Evolutionary conservation across 2,888 invertebrate genomes (phyloP).

Genomic region (Melolontha melolontha): DNA sequence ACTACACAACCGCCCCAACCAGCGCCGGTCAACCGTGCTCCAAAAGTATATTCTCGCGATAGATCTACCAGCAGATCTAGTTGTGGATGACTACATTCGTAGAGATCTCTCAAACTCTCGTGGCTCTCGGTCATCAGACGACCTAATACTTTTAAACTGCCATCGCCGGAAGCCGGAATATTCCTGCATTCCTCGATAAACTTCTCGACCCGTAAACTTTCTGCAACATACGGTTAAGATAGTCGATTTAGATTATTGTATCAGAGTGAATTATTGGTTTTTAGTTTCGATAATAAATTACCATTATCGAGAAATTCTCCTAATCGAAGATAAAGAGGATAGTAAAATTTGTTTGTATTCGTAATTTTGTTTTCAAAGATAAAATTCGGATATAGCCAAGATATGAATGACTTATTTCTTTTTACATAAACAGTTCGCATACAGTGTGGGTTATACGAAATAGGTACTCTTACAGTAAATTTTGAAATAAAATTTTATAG

Average conservation of each 20-base stretch:
- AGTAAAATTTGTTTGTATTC: neutral
- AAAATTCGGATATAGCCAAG: no score
- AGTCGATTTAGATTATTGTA: no score
- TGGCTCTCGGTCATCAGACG: slow-evolving; percentile 91
- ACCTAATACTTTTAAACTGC: slow-evolving; percentile 74
- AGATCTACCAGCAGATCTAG: slow-evolving; percentile 85
- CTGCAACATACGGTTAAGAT: slow-evolving; percentile 64
- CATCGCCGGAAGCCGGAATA: slow-evolving; percentile 59
- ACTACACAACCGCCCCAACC: slow-evolving; percentile 98
- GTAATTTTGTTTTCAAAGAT: no score
- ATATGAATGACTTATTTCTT: no score
- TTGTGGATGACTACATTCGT: slow-evolving; percentile 93
- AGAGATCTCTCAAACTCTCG: slow-evolving; percentile 82
- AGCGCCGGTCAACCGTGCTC: slow-evolving; percentile 95
- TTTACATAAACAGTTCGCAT: no score
- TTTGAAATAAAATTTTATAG: no score
- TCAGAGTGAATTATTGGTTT: no score
- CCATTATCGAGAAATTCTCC: neutral
- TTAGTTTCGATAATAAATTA: no score
- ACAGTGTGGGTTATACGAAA: no score
- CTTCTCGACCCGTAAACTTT: slow-evolving; percentile 85
- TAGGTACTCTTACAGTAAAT: no score
- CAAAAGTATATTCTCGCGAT: slow-evolving; percentile 73
- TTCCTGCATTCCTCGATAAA: slow-evolving; percentile 77
- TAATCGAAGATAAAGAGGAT: neutral